Evolutionary conservation across 2,888 invertebrate genomes (phyloP), one percentile per base, ranked within the genome.

Genomic region (Callyntrura sp.): DNA sequence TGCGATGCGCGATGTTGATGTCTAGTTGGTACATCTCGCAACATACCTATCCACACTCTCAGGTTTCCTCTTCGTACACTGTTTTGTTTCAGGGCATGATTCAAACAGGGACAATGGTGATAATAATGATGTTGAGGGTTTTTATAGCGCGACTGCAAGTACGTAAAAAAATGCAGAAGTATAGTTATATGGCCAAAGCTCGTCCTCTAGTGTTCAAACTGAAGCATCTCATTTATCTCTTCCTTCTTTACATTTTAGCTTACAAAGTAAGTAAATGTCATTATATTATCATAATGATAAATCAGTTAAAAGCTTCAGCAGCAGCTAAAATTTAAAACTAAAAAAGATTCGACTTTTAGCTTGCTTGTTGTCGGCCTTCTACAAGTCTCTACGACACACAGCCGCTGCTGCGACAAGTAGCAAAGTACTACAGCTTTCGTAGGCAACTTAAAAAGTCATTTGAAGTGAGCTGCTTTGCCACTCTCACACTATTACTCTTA

Each of bases 371-470:
- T 51, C 43, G 43, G 68, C 43, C 35, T 43, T 43, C 35, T 62
- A 14, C 62, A 3, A 62, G 25, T 43, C 68, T 43, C 35, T 62
- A 14, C 62, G 2, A 62, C 62, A 51, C 51, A 9, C 12, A 5
- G 51, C 51, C 2, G 11, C 12, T 14, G 9, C 51, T 14, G 51
- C 51, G 14, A 14, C 51, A 51, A 25, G 62, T 25, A 62, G 12
- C 62, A 57, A 17, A 62, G 25, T 25, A 62, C 62, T 28, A 28
- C 12, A 28, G 0, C 14, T 25, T 62, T 60, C 20, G 60, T 62
- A 12, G 25, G 28, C 62, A 62, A 62, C 28, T 62, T 57, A 57
- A 62, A 62, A 62, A 62, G 62, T 62, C 62, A 62, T 23, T 62
- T 62, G 25, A 14, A 28, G 62, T 62, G 25, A 25, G 25, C 62